Evolutionary conservation across 2,888 invertebrate species (phyloP), one percentile per base, ranked within the genome.

Genomic region (Cenopis cana): DNA sequence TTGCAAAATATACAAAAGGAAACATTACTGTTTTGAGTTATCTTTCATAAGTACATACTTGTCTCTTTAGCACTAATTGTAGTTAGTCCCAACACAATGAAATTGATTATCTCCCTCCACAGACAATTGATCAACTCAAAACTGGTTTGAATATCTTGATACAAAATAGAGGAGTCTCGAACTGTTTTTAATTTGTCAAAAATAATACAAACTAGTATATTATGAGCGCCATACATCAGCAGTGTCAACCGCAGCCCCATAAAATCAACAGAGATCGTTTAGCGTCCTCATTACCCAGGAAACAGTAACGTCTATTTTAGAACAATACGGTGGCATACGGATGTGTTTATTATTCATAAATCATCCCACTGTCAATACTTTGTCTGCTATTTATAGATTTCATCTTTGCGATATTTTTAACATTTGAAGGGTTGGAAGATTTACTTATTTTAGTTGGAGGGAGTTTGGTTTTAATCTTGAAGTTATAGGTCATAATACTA

Each of bases 301-400:
- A 71, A 33, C 69, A 38, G 71, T 66, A 49, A 66, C 50, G 50
- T 62, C 77, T 77, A 81, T 84, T 85, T 81, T 77, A 76, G 79
- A 83, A 85, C 86, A 88, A 85, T 86, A 83, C 80, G 83, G 81
- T 79, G 74, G 77, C 82, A 79, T 72, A 75, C 76, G 74, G 75
- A 74, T 76, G 77, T 84, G 87, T 87, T 88, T 86, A 86, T 85
- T 84, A 83, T 85, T 82, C 86, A 87, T 91, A 90, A 89, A 90
- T 90, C 89, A 90, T 86, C 74, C 74, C 74, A 80, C 84, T 84
- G 91, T 89, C 89, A 88, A 89, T 90, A 89, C 72, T 75, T 77
- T 77, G 74, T 78, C 78, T 75, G 76, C 78, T 82, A 83, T 84
- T 84, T 83, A 81, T 79, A 61, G 33, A 0, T 59, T 33, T 29